These are phyloP conservation scores for Shinisaurus crocodilurus DNA, from an alignment of 2,113 vertebrate genomes.

Conservation along the genomic window DNA sequence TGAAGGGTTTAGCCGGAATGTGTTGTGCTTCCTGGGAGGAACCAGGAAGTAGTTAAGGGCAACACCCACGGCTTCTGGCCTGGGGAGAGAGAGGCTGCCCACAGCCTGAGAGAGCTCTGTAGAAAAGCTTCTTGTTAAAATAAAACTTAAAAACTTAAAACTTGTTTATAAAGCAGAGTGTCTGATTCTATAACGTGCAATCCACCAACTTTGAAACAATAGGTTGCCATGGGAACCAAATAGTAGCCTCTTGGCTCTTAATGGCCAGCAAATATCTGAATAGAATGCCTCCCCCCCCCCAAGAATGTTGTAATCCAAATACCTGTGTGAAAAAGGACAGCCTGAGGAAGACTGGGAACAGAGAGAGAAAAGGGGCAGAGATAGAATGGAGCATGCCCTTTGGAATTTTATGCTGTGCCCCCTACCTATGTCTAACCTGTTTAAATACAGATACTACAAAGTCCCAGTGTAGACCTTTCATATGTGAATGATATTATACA, in stretches of 20 bases:
- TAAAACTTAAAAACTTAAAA: no score
- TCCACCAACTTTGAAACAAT: no score
- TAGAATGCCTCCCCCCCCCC: not conserved
- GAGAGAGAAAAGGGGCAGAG: not conserved
- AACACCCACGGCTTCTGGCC: no score
- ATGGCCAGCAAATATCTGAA: not conserved
- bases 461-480: not conserved
- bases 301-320: not conserved
- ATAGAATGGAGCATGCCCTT: not conserved
- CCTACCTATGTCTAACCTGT: not conserved
- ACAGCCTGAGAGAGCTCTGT: no score
- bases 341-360: not conserved
- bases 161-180: no score
- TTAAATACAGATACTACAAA: no score
- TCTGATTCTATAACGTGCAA: no score
- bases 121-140: no score
- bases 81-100: no score
- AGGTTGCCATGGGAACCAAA: not conserved
- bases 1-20: no score
- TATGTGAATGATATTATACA: conserved; percentile 40
- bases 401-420: not conserved
- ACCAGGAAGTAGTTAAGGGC: no score
- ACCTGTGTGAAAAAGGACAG: not conserved
- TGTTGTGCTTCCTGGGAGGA: no score
- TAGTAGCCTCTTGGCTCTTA: not conserved